phyloP scores from a whole-genome alignment of 2,113 vertebrate species.

The Aegypius monachus region DNA sequence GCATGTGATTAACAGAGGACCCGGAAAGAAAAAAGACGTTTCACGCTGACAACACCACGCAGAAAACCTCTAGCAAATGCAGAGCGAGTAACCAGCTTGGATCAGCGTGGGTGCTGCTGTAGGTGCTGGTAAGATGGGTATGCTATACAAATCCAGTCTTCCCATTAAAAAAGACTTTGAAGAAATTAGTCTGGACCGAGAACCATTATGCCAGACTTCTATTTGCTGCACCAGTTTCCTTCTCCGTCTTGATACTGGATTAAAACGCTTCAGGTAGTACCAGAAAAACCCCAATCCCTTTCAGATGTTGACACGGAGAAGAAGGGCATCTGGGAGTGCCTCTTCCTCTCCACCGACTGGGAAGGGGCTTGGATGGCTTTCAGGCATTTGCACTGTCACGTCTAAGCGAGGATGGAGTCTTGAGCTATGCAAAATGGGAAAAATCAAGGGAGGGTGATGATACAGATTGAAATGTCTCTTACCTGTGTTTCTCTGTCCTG shows the following conservation, averaged over 20 bases:
- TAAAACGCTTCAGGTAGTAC: background rate
- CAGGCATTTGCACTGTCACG: background rate
- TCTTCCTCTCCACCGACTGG: background rate
- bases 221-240: background rate
- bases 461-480: background rate
- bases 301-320: background rate
- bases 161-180: background rate
- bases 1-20: background rate
- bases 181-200: background rate
- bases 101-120: background rate
- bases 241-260: background rate
- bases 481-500: constrained; percentile 94
- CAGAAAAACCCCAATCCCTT: background rate
- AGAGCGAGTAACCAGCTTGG: background rate
- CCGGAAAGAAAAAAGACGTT: background rate
- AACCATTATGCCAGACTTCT: background rate
- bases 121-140: background rate
- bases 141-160: background rate
- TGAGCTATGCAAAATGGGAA: background rate
- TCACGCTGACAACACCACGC: background rate
- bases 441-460: background rate
- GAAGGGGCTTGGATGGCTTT: background rate
- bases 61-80: background rate
- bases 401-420: background rate
- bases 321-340: background rate